These are phyloP conservation scores for Rhinophrynus dorsalis DNA, from an alignment of 2,797 vertebrate species.

Conservation along the genomic window DNA sequence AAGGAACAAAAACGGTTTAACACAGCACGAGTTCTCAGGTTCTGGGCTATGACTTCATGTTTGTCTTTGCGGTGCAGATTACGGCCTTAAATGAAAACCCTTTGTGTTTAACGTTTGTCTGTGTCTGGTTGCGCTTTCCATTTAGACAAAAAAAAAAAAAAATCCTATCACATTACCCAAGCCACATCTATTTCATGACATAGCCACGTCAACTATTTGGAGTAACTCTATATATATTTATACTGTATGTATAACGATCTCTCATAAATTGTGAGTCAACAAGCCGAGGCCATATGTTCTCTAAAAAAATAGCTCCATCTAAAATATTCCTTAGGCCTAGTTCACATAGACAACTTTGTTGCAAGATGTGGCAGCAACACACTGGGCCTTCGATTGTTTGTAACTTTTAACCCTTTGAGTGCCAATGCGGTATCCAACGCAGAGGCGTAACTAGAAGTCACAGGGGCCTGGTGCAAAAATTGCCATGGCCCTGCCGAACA, in stretches of 20 bases:
- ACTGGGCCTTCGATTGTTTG: too few species aligned
- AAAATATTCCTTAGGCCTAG: too few species aligned
- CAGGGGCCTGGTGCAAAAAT: too few species aligned
- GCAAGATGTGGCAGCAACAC: too few species aligned
- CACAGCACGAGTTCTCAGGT: background rate
- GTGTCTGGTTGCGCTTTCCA: constrained; percentile 18
- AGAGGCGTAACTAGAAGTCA: too few species aligned
- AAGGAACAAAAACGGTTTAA: background rate
- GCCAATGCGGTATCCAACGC: too few species aligned
- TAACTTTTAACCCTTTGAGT: too few species aligned
- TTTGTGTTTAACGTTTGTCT: constrained; percentile 32
- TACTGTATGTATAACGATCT: background rate
- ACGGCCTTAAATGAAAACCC: constrained; percentile 5
- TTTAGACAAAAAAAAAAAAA: constrained; percentile 9
- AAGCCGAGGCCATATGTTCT: background rate
- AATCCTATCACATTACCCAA: constrained; percentile 15
- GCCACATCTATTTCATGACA: constrained; percentile 16
- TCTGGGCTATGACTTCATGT: constrained; percentile 23
- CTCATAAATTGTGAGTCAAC: background rate
- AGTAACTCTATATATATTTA: constrained; percentile 14
- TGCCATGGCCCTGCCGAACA: too few species aligned
- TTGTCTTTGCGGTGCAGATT: constrained; percentile 26
- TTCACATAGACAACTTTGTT: too few species aligned
- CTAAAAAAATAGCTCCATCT: too few species aligned
- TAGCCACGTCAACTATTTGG: background rate